Conservation (phyloP, 2,113 vertebrate species). For the Mobula birostris region DNA sequence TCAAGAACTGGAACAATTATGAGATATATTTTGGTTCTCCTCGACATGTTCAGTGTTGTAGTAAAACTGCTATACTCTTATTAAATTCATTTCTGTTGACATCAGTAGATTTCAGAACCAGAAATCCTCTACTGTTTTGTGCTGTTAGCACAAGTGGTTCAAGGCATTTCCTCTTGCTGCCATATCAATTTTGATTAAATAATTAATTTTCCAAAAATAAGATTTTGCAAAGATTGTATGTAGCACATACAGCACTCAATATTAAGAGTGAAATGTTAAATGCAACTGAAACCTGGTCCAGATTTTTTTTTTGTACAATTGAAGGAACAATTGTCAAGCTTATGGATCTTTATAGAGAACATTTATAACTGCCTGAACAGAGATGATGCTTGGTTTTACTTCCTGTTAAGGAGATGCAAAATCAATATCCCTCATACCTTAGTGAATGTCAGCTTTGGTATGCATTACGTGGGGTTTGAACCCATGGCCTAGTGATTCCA, state of each 20-base stretch:
- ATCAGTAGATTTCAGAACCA: no score
- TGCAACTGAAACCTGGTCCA: neutral
- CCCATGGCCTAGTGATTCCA: neutral
- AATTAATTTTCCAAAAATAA: neutral
- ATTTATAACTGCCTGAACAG: neutral
- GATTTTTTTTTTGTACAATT: neutral
- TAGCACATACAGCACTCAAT: neutral
- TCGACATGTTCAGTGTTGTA: no score
- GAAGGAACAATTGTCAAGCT: neutral
- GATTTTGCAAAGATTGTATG: neutral
- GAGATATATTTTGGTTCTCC: no score
- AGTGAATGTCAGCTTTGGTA: neutral
- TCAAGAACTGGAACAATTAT: no score
- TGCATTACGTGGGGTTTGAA: neutral
- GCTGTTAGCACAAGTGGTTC: no score
- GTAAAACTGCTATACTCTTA: no score
- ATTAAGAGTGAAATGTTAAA: neutral
- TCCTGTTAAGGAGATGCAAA: neutral
- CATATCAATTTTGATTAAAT: neutral
- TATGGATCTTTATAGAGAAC: neutral
- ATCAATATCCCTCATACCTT: neutral
- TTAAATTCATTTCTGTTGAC: no score
- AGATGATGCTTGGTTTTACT: neutral
- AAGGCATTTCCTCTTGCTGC: neutral
- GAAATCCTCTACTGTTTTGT: no score